Conservation (phyloP, 2,888 invertebrate species). For the Epirrhoe alternata region DNA sequence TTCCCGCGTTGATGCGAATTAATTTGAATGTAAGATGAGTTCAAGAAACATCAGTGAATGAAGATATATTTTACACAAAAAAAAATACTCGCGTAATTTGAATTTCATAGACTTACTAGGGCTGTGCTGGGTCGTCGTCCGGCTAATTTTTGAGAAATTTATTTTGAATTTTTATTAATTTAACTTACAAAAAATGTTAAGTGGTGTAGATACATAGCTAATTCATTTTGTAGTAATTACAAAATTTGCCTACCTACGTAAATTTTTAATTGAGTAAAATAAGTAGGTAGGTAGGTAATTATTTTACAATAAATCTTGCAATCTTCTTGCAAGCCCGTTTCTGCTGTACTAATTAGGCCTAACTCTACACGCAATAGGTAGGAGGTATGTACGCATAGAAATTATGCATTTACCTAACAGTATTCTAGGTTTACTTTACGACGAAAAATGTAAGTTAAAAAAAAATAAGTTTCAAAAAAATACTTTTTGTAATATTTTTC, state of each 20-base stretch:
- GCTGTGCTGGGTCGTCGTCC: background rate
- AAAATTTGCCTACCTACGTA: too few relatives aligned
- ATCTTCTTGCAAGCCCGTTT: background rate
- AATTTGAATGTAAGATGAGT: conserved; percentile 4
- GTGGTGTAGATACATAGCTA: too few relatives aligned
- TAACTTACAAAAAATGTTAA: too few relatives aligned
- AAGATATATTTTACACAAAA: background rate
- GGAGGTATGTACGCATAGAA: background rate
- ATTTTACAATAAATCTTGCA: too few relatives aligned
- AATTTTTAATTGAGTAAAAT: too few relatives aligned
- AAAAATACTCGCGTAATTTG: background rate
- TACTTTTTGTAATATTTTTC: too few relatives aligned
- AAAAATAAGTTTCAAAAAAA: too few relatives aligned
- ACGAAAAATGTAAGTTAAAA: too few relatives aligned
- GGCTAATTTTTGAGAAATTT: background rate
- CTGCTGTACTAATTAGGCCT: background rate
- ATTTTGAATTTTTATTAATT: too few relatives aligned
- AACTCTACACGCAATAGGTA: background rate
- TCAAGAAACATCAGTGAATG: background rate
- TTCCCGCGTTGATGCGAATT: background rate
- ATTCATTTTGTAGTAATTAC: too few relatives aligned
- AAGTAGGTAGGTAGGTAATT: too few relatives aligned
- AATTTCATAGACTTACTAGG: background rate
- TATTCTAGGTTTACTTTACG: too few relatives aligned
- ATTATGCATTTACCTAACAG: background rate